Conservation (phyloP, 1,140 invertebrate species). For the Araneus ventricosus region DNA sequence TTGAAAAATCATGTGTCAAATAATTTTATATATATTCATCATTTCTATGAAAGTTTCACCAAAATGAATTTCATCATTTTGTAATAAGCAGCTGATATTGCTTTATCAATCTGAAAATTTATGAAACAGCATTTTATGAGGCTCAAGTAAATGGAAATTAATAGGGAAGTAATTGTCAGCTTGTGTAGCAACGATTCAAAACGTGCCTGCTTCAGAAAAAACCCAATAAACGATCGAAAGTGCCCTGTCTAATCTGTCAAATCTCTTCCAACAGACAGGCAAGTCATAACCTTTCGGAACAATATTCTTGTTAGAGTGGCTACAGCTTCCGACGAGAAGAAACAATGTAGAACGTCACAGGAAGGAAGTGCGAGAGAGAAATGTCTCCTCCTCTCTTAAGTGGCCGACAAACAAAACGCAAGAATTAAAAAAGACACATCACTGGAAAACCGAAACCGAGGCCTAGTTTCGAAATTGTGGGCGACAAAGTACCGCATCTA, state of each 20-base stretch:
- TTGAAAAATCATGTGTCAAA: no score
- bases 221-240: not conserved
- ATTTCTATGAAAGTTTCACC: no score
- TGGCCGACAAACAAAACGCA: slow-evolving; percentile 44
- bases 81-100: no score
- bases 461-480: slow-evolving; percentile 33
- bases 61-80: no score
- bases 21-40: no score
- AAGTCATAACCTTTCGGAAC: not conserved
- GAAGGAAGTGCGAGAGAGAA: slow-evolving; percentile 38
- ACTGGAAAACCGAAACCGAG: slow-evolving; percentile 17
- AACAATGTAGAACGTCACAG: not conserved
- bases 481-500: not conserved
- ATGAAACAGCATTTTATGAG: no score
- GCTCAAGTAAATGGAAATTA: no score
- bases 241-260: not conserved
- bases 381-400: not conserved
- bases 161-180: no score
- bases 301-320: not conserved
- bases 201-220: not conserved
- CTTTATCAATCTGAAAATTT: no score
- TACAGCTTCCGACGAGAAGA: not conserved
- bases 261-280: slow-evolving; percentile 8
- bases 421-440: slow-evolving; percentile 33
- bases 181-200: no score